Base-by-base conservation (phyloP, 2,888 invertebrate genomes). In the Smittia sp. region DNA sequence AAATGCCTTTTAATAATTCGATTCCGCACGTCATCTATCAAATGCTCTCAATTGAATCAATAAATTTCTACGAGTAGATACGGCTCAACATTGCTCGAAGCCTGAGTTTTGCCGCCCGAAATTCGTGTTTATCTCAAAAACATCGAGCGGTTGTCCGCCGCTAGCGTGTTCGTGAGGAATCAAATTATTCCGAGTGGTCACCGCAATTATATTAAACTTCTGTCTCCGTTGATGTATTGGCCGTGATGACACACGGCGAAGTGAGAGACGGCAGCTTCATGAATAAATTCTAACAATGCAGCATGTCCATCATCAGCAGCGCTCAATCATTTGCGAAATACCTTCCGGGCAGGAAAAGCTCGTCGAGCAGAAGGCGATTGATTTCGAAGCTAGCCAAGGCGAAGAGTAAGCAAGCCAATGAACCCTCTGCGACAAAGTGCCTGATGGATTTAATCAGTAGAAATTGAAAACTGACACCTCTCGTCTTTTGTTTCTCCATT, bases 1-100 rank as follows among this genome's bases (percentile, higher is more conserved):
- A 15, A 66, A 66, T 38, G 66, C 66, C 66, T 39, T 66, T 66
- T 66, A 39, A 69, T 69, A 69, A 69, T 69, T 69, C 54, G 52
- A 69, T 52, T 27, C 18, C 9, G 25, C 69, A 69, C 69, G 69
- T 69, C 69, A 63, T 63, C 63, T 63, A 63, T 63, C 63, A 63
- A 58, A 22, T 7, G 32, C 18, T 13, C 20, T 63, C 27, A 27
- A 63, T 63, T 63, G 63, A 63, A 63, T 63, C 63, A 63, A 63
- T 63, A 63, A 63, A 63, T 27, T 27, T 13, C 25, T 4, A 9
- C 4, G 20, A 63, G 20, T 24, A 27, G 13, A 27, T 63, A 9
- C n/a, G 18, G 58, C 58, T 9, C 6, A 58, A 22, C 11, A 6
- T n/a, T 46, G 46, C 46, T 46, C 11, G 2, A 3, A 46, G 46